These are phyloP conservation scores for Calosoma granatense DNA, from an alignment of 1,140 invertebrate genomes.

Conservation along the genomic window DNA sequence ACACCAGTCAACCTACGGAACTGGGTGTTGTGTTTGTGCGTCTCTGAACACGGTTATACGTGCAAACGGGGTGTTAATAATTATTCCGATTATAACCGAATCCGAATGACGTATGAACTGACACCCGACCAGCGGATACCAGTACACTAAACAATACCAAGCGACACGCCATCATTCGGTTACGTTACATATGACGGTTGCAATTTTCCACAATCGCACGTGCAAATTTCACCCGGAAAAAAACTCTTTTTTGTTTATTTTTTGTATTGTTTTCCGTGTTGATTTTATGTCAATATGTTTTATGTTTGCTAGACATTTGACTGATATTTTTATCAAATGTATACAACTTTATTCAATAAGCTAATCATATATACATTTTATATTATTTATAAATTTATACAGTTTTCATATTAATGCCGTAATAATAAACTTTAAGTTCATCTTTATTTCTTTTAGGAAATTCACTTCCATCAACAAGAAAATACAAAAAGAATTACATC, in stretches of 20 bases:
- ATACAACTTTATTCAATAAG: no score
- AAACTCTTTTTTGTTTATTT: not conserved
- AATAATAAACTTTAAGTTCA: no score
- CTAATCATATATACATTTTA: no score
- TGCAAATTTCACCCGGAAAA: not conserved
- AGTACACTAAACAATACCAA: no score
- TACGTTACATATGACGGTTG: not conserved
- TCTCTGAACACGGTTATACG: not conserved
- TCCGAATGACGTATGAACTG: not conserved
- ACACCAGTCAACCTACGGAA: no score
- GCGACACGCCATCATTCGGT: not conserved
- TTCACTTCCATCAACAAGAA: no score
- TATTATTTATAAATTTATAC: no score
- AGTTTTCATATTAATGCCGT: no score
- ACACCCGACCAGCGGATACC: not conserved
- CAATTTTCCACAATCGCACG: not conserved
- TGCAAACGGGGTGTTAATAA: not conserved
- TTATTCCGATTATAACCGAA: not conserved
- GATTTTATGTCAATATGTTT: not conserved
- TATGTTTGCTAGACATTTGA: no score
- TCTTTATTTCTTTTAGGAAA: no score
- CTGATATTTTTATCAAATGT: no score
- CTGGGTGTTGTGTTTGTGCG: not conserved
- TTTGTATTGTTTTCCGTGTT: not conserved
- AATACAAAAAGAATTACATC: no score